Conservation (phyloP, 1,140 invertebrate species). For the Aphelenchoides besseyi region DNA sequence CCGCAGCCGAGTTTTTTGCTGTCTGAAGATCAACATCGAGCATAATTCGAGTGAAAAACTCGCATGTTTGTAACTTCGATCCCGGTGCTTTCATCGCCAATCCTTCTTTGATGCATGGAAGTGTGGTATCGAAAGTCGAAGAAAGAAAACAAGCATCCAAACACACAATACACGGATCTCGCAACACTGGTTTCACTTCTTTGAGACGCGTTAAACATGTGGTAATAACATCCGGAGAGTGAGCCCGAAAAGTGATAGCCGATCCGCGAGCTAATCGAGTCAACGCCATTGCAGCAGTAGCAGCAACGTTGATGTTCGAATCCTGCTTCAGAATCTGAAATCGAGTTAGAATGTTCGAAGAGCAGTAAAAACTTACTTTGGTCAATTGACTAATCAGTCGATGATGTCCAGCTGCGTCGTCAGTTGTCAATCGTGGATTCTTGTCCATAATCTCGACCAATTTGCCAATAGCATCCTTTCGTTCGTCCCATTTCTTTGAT, state of each 20-base stretch:
- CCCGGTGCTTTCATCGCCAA: constrained; percentile 66
- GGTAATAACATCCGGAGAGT: constrained; percentile 72
- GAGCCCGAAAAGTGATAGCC: constrained; percentile 80
- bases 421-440: constrained; percentile 67
- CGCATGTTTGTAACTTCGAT: constrained; percentile 12
- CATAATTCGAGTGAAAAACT: constrained; percentile 84
- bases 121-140: constrained; percentile 76
- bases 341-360: constrained; percentile 5
- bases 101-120: constrained; percentile 78
- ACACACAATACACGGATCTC: constrained; percentile 71
- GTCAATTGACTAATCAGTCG: constrained; percentile 78
- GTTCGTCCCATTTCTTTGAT: constrained; percentile 89
- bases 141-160: constrained; percentile 70
- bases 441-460: constrained; percentile 73
- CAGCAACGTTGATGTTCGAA: constrained; percentile 87
- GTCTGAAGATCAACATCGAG: constrained; percentile 70
- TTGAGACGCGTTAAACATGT: constrained; percentile 90
- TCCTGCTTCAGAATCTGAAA: constrained; percentile 71
- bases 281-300: constrained; percentile 79
- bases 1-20: constrained; percentile 18
- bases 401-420: constrained; percentile 70
- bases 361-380: constrained; percentile 69
- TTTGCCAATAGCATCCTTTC: constrained; percentile 82
- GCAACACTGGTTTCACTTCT: constrained; percentile 83
- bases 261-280: constrained; percentile 78